A percentile compares a stretch with the other conserved stretches of the same genome.
phyloP scores from a whole-genome alignment of 2,113 vertebrate genomes.

The Myotis lucifugus region DNA sequence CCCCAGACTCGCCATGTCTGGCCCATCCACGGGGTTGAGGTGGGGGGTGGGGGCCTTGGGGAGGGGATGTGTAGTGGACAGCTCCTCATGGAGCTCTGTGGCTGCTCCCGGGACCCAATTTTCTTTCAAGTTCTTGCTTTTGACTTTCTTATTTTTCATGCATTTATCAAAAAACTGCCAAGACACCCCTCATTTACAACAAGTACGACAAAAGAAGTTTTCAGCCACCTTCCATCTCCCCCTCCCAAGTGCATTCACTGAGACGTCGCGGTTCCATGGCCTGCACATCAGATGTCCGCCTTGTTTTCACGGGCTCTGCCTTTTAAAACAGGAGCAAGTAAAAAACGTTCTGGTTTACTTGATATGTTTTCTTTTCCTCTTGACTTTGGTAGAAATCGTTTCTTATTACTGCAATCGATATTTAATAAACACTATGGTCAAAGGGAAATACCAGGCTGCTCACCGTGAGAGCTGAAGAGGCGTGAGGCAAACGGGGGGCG shows the following conservation, averaged over 20 bases:
- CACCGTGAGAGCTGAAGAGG: not conserved
- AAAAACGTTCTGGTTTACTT: not conserved
- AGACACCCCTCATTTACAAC: not conserved
- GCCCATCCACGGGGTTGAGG: accelerated
- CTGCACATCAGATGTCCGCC: not conserved
- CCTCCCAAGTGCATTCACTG: accelerated
- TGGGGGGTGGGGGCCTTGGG: not conserved
- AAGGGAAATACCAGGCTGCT: not conserved
- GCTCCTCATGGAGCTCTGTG: not conserved
- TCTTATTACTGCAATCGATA: not conserved
- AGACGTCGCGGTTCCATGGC: accelerated
- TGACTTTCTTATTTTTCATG: no score
- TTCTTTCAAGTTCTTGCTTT: not conserved
- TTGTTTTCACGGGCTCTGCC: not conserved
- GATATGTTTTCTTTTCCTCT: not conserved
- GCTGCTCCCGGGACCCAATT: not conserved
- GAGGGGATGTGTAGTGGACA: not conserved
- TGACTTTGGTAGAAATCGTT: not conserved
- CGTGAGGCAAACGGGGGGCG: not conserved
- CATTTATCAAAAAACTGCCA: no score
- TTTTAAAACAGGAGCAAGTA: not conserved
- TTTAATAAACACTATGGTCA: not conserved
- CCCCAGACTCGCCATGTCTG: accelerated
- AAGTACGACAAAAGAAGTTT: not conserved
- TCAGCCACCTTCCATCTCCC: not conserved